Conservation (phyloP, 2,113 vertebrate species). For the Microtus montanus region DNA sequence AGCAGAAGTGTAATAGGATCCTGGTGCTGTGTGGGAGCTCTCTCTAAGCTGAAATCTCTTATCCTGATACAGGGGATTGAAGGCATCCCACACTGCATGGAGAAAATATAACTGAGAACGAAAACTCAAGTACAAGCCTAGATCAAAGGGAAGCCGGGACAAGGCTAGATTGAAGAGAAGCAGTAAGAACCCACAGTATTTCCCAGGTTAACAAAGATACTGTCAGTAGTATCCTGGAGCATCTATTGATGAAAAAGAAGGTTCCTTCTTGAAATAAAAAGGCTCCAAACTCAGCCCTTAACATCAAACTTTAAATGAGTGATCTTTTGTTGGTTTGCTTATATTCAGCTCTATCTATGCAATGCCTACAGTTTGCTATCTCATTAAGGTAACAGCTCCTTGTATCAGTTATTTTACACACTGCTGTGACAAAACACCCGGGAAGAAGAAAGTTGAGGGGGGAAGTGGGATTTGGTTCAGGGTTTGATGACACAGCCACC, state of each 20-base stretch:
- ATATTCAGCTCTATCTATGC: not conserved
- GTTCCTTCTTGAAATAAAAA: not conserved
- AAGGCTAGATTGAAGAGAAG: not conserved
- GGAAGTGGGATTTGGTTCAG: not conserved
- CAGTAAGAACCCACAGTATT: not conserved
- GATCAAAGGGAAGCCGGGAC: not conserved
- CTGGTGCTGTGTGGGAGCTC: not conserved
- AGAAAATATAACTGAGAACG: constrained; percentile 6
- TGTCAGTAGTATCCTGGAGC: not conserved
- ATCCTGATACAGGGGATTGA: not conserved
- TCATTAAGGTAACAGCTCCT: not conserved
- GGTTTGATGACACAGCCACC: no score
- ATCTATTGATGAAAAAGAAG: not conserved
- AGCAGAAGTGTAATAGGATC: not conserved
- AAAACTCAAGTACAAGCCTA: not conserved
- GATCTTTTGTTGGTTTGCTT: not conserved
- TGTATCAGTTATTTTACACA: not conserved
- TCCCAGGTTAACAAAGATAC: not conserved
- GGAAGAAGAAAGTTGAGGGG: not conserved
- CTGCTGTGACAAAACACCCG: not conserved
- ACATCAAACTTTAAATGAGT: not conserved
- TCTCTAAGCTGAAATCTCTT: constrained; percentile 5
- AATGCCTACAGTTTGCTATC: not conserved
- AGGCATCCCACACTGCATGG: constrained; percentile 28
- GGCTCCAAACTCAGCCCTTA: not conserved